Base-by-base conservation (phyloP, 2,797 vertebrate species). In the Bryconaethiops microstoma region DNA sequence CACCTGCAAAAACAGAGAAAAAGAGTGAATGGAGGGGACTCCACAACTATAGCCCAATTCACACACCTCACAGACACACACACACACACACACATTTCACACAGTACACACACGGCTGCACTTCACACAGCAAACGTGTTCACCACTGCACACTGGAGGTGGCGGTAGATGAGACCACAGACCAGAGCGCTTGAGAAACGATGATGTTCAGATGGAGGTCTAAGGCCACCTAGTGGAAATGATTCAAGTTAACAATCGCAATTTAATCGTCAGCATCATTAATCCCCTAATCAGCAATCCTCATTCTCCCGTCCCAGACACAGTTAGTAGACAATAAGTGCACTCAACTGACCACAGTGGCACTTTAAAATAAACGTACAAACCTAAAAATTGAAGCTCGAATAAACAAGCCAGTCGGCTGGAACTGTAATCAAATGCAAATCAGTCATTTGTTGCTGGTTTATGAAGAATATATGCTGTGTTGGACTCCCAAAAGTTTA, bases 221-320 rank as follows among this genome's bases (percentile, higher is more conserved):
- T 76, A 68, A 72, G 63, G 59, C 76, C 84, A 82, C 50, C 81
- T 78, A 72, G 76, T 85, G 84, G 71, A 45, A 16, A 12, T 40
- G 13, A 17, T 42, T 59, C 6, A 59, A 59, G 35, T 13, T 21
- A 42, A 74, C 29, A 59, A 59, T 45, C 6, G n/a, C 57, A 76
- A 29, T 23, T 2, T 70, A 76, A 75, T 70, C n/a, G 39, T 54
- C 21, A 17, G 4, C 16, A 29, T 67, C 25, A 12, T 76, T 71
- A 60, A 25, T 5, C 29, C 21, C 19, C 19, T 60, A 23, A 60
- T 74, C 55, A 59, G 7, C 54, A 14, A 10, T 9, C 48, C 7
- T 17, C 13, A 54, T 29, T 19, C 5, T 16, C 6, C 13, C 12
- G 5, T 7, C 16, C 10, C 13, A 14, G 13, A 52, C 13, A 52